Percentiles rank a stretch among this genome's conserved stretches.
phyloP scores from a whole-genome alignment of 2,797 vertebrate species.

The Echeneis naucrates region DNA sequence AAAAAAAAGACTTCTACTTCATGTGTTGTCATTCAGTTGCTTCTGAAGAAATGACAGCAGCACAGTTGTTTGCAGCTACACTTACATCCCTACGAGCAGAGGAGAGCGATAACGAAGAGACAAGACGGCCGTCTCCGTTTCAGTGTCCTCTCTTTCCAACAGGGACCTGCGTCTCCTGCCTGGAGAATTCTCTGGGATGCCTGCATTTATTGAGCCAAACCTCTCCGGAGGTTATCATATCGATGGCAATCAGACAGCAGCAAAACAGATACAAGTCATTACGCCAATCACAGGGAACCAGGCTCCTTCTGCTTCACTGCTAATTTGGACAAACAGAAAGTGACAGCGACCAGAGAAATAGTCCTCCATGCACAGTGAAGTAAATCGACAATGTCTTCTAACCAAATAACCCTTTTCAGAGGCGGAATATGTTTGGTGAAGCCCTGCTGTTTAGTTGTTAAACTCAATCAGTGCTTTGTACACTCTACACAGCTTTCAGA shows the following conservation, averaged over 20 bases:
- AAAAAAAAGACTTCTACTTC: conserved; percentile 9
- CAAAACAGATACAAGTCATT: conserved; percentile 59
- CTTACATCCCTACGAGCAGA: conserved; percentile 3
- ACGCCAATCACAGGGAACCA: conserved; percentile 52
- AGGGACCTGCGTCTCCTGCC: conserved; percentile 17
- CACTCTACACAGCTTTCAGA: conserved; percentile 13
- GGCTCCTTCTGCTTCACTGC: conserved; percentile 41
- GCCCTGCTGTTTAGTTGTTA: conserved; percentile 12
- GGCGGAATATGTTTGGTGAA: conserved; percentile 21
- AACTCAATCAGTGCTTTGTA: conserved; percentile 17
- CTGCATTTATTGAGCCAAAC: conserved; percentile 38
- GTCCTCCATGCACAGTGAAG: conserved; percentile 13
- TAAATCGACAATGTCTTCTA: conserved; percentile 15
- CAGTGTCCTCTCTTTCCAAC: conserved; percentile 16
- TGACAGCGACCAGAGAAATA: conserved; percentile 19
- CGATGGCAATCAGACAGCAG: conserved; percentile 48
- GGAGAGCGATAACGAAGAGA: neutral
- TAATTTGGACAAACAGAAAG: conserved; percentile 49
- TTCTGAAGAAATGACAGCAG: conserved; percentile 25
- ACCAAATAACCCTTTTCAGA: conserved; percentile 13
- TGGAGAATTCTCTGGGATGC: conserved; percentile 29
- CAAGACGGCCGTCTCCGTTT: neutral
- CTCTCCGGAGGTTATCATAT: conserved; percentile 52
- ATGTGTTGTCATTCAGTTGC: conserved; percentile 5
- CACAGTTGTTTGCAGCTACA: conserved; percentile 3